These are phyloP conservation scores for Microctenopoma stevenorrisi DNA, from an alignment of 2,797 vertebrate species.

Conservation along the genomic window DNA sequence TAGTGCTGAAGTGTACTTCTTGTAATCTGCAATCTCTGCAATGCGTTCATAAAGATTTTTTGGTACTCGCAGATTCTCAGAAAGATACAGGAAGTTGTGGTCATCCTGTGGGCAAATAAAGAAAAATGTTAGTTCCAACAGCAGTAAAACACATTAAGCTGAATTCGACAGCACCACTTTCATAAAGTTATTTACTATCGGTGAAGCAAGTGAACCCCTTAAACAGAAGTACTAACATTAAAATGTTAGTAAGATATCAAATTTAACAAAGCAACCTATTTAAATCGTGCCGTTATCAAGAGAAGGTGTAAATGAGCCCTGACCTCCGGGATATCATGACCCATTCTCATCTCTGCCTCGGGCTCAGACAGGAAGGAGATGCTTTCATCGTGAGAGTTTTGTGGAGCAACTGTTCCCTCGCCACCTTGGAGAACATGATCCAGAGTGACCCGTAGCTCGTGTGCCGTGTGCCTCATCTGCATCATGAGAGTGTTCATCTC, in stretches of 20 bases:
- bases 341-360: slow-evolving; percentile 57
- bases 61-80: slow-evolving; percentile 76
- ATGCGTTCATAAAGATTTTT: slow-evolving; percentile 79
- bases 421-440: slow-evolving; percentile 75
- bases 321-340: slow-evolving; percentile 68
- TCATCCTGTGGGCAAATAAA: slow-evolving; percentile 61
- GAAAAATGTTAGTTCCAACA: background rate
- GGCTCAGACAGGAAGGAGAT: slow-evolving; percentile 64
- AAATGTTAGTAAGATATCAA: background rate
- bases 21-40: slow-evolving; percentile 78
- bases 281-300: background rate
- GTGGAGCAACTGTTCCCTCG: slow-evolving; percentile 39
- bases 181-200: background rate
- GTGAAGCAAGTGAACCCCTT: background rate
- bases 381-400: slow-evolving; percentile 58
- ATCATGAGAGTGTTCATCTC: slow-evolving; percentile 84
- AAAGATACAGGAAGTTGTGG: slow-evolving; percentile 68
- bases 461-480: slow-evolving; percentile 82
- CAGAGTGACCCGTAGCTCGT: slow-evolving; percentile 77
- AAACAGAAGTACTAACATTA: background rate
- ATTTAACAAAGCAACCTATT: background rate
- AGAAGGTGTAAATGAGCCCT: slow-evolving; percentile 9
- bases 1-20: slow-evolving; percentile 81
- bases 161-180: background rate
- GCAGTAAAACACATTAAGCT: background rate